These are phyloP conservation scores for Thamnaconus septentrionalis DNA, from an alignment of 2,113 vertebrate species.

Conservation along the genomic window DNA sequence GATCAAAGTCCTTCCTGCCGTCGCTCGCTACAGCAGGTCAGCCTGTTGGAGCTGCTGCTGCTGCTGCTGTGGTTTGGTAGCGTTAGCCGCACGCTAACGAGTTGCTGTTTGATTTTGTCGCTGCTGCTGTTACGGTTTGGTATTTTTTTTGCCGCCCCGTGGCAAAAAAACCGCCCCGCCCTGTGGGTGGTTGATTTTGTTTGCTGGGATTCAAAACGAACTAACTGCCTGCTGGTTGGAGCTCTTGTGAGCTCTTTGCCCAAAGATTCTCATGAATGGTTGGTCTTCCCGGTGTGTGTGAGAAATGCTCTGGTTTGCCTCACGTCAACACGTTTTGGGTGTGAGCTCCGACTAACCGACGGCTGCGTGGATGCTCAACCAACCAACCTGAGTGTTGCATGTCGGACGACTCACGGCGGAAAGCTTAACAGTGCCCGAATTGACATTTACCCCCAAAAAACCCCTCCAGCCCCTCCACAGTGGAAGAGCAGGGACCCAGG, in stretches of 20 bases:
- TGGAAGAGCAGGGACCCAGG: slow-evolving; percentile 72
- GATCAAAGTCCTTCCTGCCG: slow-evolving; percentile 89
- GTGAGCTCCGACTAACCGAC: no score
- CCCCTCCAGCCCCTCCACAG: slow-evolving; percentile 43
- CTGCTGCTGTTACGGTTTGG: slow-evolving; percentile 3
- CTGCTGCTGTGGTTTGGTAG: slow-evolving; percentile 7
- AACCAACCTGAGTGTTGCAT: not conserved
- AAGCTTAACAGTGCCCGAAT: slow-evolving; percentile 3
- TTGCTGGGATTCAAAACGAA: not conserved
- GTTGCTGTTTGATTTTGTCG: slow-evolving; percentile 4
- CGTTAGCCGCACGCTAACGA: slow-evolving; percentile 36
- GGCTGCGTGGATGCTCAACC: not conserved
- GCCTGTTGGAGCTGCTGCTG: slow-evolving; percentile 48
- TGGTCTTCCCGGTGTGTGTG: no score
- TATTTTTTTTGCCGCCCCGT: not conserved
- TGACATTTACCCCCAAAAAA: slow-evolving; percentile 31
- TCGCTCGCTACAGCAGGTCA: slow-evolving; percentile 89
- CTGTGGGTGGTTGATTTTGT: slow-evolving; percentile 2
- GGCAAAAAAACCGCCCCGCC: no score
- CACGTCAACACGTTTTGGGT: no score
- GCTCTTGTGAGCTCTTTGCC: no score
- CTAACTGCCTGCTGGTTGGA: slow-evolving; percentile 27
- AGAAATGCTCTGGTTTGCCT: no score
- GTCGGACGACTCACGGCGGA: not conserved
- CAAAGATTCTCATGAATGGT: no score